Evolutionary conservation across 2,797 vertebrate genomes (phyloP), one percentile per base, ranked within the genome.

Genomic region (Onychomys leucogaster): DNA sequence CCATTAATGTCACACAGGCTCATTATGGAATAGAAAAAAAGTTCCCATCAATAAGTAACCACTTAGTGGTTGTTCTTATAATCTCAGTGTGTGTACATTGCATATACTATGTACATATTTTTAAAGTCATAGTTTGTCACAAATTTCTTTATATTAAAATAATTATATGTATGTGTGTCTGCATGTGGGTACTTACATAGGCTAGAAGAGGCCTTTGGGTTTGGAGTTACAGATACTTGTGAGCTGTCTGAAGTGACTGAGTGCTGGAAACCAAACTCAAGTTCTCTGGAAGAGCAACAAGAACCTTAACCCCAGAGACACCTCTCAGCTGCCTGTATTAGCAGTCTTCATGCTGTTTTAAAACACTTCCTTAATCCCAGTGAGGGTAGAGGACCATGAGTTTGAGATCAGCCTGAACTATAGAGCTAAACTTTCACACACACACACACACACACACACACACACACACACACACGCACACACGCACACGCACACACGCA

Each of bases 1-100:
- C 46, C 27, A 43, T 78, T 92, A 88, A 78, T 94, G 89, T 59
- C 95, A 95, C 91, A 89, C 5, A 93, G 7, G 5, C 86, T 76
- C 80, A 59, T 67, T 85, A 67, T 69, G 43, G 19, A 69, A 49
- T 11, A 49, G 43, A n/a, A 52, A 67, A 46, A 25, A 32, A 27
- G 23, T 69, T 13, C 41, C 41, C 59, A 49, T 65, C 41, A 46
- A 23, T 65, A 86, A 86, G 46, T 52, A 67, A 34, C 7, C 63
- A 52, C 16, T 52, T 69, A 37, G 46, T 86, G 43, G 21, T 69
- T 69, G 61, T 86, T 52, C 32, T n/a, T 86, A 52, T 25, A 67
- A 41, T 49, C 43, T 77, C 75, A 43, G 27, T 46, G 37, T 46
- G 43, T 43, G 27, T 43, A 43, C 43, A 77, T 29, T 43, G 27